Evolutionary conservation across 2,797 vertebrate genomes (phyloP).

Genomic region (Microchirus variegatus): DNA sequence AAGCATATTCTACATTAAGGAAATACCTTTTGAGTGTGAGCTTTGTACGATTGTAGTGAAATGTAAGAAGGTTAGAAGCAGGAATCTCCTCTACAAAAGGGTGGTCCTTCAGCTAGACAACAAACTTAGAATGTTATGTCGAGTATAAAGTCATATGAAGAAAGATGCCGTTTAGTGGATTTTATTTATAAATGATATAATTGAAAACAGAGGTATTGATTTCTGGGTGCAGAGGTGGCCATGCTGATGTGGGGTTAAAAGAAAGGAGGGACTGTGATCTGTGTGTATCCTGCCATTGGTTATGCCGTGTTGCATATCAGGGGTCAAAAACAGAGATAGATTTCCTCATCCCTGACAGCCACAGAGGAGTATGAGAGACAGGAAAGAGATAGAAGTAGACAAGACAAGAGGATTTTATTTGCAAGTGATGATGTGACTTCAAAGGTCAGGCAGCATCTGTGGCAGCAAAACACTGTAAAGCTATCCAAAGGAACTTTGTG

Average conservation of each 20-base stretch:
- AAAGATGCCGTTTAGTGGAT: not conserved
- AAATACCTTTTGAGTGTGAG: too few species aligned
- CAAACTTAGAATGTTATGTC: not conserved
- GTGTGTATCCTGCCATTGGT: not conserved
- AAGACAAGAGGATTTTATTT: not conserved
- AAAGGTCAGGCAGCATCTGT: constrained; percentile 1
- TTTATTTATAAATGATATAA: constrained; percentile 5
- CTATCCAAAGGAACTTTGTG: constrained; percentile 1
- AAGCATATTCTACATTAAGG: too few species aligned
- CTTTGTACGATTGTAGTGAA: too few species aligned
- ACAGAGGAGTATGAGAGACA: not conserved
- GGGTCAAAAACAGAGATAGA: constrained; percentile 26
- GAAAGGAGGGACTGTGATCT: constrained; percentile 2
- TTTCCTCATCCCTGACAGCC: constrained; percentile 14
- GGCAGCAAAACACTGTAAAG: not conserved
- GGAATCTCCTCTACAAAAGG: not conserved
- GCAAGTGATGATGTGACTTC: not conserved
- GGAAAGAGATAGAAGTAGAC: not conserved
- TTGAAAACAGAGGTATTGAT: constrained; percentile 1
- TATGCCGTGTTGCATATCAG: constrained; percentile 27
- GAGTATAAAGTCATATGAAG: not conserved
- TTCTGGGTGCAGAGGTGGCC: constrained; percentile 6
- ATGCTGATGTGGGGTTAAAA: not conserved
- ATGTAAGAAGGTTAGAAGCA: too few species aligned
- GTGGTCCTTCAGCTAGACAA: not conserved